Conservation (phyloP, 1,140 invertebrate species). For the Doryteuthis pealeii region DNA sequence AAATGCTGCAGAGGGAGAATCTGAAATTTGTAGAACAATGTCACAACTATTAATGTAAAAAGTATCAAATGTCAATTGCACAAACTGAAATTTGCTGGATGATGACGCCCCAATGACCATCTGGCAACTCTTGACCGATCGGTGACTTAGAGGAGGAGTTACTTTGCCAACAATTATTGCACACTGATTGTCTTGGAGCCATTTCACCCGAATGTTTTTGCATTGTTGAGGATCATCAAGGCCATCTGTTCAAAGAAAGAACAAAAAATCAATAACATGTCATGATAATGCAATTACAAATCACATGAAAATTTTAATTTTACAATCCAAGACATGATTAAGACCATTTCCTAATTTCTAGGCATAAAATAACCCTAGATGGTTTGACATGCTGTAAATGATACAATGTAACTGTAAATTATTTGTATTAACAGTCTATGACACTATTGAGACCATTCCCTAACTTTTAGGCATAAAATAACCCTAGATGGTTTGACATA, state of each 20-base stretch:
- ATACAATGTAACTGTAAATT: too few relatives aligned
- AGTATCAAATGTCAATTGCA: constrained; percentile 5
- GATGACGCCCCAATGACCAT: neutral
- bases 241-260: constrained; percentile 9
- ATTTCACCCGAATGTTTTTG: neutral
- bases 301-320: too few relatives aligned
- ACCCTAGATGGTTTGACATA: too few relatives aligned
- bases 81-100: neutral
- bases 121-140: neutral
- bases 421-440: too few relatives aligned
- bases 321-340: too few relatives aligned
- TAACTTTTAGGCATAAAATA: too few relatives aligned
- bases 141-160: neutral
- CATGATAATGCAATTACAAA: too few relatives aligned
- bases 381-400: too few relatives aligned
- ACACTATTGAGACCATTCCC: too few relatives aligned
- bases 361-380: too few relatives aligned
- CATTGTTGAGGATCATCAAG: constrained; percentile 1
- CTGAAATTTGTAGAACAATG: neutral
- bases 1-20: neutral
- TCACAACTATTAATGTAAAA: constrained; percentile 12
- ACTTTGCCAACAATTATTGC: constrained; percentile 12
- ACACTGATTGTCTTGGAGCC: neutral
- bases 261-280: neutral
- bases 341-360: too few relatives aligned